These are phyloP conservation scores for Xiphophorus couchianus DNA, from an alignment of 2,113 vertebrate genomes.

Conservation along the genomic window DNA sequence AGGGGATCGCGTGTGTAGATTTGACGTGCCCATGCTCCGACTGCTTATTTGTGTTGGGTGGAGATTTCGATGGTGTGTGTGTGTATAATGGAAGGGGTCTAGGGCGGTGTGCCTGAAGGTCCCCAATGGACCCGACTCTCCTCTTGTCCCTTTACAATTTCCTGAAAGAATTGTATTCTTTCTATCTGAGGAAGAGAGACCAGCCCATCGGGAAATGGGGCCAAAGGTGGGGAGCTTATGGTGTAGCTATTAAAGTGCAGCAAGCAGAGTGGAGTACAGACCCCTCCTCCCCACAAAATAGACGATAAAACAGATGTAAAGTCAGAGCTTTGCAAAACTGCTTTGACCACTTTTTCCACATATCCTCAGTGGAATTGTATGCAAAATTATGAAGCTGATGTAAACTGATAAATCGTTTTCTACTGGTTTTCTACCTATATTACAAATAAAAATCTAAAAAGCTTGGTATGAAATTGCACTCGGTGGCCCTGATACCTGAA, in stretches of 20 bases:
- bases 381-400: too few relatives aligned
- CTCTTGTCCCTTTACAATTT: conserved; percentile 74
- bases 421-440: too few relatives aligned
- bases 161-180: conserved; percentile 83
- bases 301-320: too few relatives aligned
- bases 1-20: conserved; percentile 54
- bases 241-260: conserved; percentile 46
- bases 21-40: conserved; percentile 46
- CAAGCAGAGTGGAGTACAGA: background rate
- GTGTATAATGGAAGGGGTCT: conserved; percentile 54
- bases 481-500: too few relatives aligned
- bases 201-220: conserved; percentile 78
- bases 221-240: conserved; percentile 57
- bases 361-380: too few relatives aligned
- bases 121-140: conserved; percentile 65
- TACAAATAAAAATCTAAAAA: too few relatives aligned
- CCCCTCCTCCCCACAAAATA: too few relatives aligned
- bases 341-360: too few relatives aligned
- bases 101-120: conserved; percentile 61
- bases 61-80: conserved; percentile 46
- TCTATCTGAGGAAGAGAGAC: conserved; percentile 86
- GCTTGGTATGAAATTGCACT: too few relatives aligned
- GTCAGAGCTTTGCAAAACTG: background rate
- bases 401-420: too few relatives aligned
- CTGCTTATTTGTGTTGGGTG: conserved; percentile 78